These are phyloP conservation scores for Heliconius charithonia DNA, from an alignment of 2,888 invertebrate genomes.

Conservation along the genomic window DNA sequence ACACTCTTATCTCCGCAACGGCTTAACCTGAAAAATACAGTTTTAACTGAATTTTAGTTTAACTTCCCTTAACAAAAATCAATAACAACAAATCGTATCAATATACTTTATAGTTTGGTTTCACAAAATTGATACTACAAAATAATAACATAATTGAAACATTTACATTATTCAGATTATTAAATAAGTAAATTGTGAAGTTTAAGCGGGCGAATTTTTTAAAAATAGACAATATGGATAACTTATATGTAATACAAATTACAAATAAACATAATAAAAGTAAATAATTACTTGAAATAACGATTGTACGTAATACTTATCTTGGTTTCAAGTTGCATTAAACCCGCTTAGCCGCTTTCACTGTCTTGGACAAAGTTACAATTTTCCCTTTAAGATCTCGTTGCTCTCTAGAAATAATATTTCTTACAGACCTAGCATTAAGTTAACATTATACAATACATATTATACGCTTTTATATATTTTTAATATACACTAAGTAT, in stretches of 20 bases:
- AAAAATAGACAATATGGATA: background rate
- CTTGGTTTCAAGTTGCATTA: conserved; percentile 32
- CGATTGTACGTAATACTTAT: conserved; percentile 1
- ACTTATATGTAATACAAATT: background rate
- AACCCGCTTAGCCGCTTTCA: conserved; percentile 40
- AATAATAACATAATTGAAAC: too few species aligned
- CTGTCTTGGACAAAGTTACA: conserved; percentile 30
- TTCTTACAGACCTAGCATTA: background rate
- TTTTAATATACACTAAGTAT: background rate
- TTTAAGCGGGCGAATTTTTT: too few species aligned
- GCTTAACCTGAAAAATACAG: too few species aligned
- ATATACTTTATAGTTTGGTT: too few species aligned
- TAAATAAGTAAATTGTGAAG: too few species aligned
- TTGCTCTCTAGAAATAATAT: conserved; percentile 1
- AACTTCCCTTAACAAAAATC: too few species aligned
- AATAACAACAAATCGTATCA: too few species aligned
- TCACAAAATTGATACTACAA: too few species aligned
- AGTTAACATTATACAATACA: background rate
- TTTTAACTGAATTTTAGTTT: too few species aligned
- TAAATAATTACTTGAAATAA: conserved; percentile 18
- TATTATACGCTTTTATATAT: background rate
- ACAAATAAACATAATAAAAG: background rate
- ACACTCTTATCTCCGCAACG: too few species aligned
- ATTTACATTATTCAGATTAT: too few species aligned
- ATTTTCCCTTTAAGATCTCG: conserved; percentile 33